Evolutionary conservation across 2,888 invertebrate species (phyloP), one percentile per base, ranked within the genome.

Genomic region (Mallateleia sp.): DNA sequence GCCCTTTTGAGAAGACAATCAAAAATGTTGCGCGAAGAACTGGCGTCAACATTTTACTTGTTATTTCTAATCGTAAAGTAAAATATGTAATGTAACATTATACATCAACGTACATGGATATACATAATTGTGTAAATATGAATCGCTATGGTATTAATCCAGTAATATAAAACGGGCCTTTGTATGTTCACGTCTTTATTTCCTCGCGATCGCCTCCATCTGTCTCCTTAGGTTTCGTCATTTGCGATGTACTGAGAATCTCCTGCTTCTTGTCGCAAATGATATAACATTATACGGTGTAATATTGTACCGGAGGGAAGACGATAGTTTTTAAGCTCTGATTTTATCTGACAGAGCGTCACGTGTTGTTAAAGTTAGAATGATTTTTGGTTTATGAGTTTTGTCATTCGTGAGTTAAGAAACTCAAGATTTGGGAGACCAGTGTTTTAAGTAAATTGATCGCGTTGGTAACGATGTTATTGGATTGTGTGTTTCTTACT

Each of bases 1-100:
- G 62, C 88, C 80, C 47, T 79, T 74, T 93, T 93, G 93, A 94
- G 92, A 95, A 94, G 95, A 95, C 95, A 95, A 95, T 95, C 95
- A 95, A 94, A 95, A 94, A 94, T 95, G 94, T 95, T 95, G 93
- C 92, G 66, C 77, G 66, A 74, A 38, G 85, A 89, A 86, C 72
- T 79, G 80, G 62, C 86, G 89, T 92, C 94, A 93, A 94, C 94
- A 94, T 94, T 95, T 94, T 94, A 93, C 92, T 94, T 93, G 93
- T 94, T 95, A 94, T 94, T 94, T 85, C 64, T 88, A 78, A 88
- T 84, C 81, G 69, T 87, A 86, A 85, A 90, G 83, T 79, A 28
- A 28, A 4, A 28, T 28, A 84, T 66, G 50, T 58, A 72, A 78
- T 20, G 25, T 75, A 75, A 58, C 15, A 56, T 60, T 67, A 28